Percentiles rank a stretch among this genome's conserved stretches.
phyloP scores from a whole-genome alignment of 2,113 vertebrate genomes.

The Podarcis muralis region DNA sequence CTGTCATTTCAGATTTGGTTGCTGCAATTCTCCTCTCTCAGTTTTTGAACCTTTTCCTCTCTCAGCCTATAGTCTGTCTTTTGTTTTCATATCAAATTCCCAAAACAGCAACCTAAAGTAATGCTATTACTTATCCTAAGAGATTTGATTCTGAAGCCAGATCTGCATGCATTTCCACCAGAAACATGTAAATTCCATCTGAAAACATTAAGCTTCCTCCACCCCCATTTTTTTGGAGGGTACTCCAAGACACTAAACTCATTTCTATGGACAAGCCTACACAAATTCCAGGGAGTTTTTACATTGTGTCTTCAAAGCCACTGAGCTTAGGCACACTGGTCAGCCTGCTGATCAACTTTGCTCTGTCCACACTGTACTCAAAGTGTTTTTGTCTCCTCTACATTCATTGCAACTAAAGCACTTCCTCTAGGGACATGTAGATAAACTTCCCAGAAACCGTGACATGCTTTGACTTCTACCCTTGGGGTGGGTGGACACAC shows the following conservation, averaged over 20 bases:
- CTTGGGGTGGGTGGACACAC: too few species aligned
- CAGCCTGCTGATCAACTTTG: neutral
- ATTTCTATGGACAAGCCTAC: neutral
- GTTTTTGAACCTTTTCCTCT: neutral
- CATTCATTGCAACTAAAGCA: neutral
- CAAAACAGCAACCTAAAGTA: neutral
- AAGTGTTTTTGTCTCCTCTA: conserved; percentile 6
- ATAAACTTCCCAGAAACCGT: neutral
- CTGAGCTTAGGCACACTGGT: neutral
- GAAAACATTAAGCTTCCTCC: neutral
- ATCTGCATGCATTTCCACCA: neutral
- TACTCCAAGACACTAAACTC: neutral
- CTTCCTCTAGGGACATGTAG: neutral
- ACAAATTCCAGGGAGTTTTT: accelerated
- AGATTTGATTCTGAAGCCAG: neutral
- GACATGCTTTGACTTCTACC: neutral
- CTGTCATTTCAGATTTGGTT: neutral
- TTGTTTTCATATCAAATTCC: conserved; percentile 7
- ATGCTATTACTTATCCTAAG: neutral
- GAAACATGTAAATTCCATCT: neutral
- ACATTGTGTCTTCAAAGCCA: neutral
- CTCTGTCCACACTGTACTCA: neutral
- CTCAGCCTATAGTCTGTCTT: neutral
- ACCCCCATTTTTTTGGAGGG: neutral
- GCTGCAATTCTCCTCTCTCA: neutral